Percentiles rank a stretch among this genome's conserved stretches.
phyloP scores from a whole-genome alignment of 1,140 invertebrate species.

The Drosophila kikkawai region DNA sequence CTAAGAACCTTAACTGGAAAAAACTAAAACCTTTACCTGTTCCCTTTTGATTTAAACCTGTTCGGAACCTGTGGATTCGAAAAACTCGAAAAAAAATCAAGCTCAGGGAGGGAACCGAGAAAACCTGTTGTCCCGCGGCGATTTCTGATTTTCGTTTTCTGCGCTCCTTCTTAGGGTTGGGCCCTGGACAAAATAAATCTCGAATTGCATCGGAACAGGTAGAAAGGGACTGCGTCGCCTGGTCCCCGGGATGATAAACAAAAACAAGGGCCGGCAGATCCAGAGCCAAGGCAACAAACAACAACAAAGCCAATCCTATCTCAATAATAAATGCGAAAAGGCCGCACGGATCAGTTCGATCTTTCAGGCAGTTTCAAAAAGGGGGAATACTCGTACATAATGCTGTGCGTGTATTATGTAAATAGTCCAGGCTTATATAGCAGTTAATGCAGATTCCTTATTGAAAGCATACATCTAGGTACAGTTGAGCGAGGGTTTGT shows the following conservation, averaged over 20 bases:
- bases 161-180: conserved; percentile 59
- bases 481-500: conserved; percentile 8
- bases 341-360: conserved; percentile 40
- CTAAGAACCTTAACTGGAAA: conserved; percentile 65
- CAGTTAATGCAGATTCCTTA: conserved; percentile 11
- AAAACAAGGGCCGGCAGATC: conserved; percentile 36
- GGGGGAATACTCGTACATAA: conserved; percentile 9
- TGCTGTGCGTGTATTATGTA: conserved; percentile 24
- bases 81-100: conserved; percentile 44
- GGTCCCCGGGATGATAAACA: conserved; percentile 46
- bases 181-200: conserved; percentile 67
- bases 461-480: conserved; percentile 33
- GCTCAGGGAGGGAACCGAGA: conserved; percentile 6
- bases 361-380: conserved; percentile 16
- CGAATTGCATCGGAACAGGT: conserved; percentile 76
- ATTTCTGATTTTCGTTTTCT: conserved; percentile 65
- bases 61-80: conserved; percentile 44
- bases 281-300: conserved; percentile 16
- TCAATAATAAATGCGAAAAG: conserved; percentile 45
- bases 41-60: conserved; percentile 68
- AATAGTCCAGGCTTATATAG: conserved; percentile 20
- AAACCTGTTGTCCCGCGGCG: conserved; percentile 67
- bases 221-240: conserved; percentile 24
- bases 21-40: conserved; percentile 51
- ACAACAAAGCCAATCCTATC: conserved; percentile 44